Conservation (phyloP, 2,888 invertebrate genomes). For the Aspidiotus destructor region DNA sequence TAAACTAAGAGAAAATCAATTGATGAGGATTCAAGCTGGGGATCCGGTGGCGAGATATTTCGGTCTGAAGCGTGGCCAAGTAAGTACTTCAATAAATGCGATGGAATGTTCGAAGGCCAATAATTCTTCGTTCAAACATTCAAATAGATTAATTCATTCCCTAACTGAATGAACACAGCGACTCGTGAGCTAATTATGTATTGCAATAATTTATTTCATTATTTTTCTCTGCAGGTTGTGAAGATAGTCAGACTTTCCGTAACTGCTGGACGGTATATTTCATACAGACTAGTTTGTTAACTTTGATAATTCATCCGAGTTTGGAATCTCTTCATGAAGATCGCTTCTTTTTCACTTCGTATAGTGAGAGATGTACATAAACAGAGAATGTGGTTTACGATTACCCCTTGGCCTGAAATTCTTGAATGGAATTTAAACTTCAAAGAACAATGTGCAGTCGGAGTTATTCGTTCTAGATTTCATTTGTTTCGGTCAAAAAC, state of each 20-base stretch:
- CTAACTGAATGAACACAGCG: no score
- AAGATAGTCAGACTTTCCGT: constrained; percentile 97
- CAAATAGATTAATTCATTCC: no score
- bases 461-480: no score
- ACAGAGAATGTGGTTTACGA: no score
- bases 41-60: constrained; percentile 98
- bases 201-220: not conserved
- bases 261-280: constrained; percentile 97
- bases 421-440: no score
- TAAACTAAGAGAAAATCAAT: constrained; percentile 95
- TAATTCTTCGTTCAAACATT: no score
- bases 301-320: not conserved
- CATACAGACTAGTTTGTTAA: constrained; percentile 86
- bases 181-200: not conserved
- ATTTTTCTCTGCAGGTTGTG: constrained; percentile 60
- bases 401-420: no score
- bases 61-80: constrained; percentile 95
- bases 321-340: no score
- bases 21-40: constrained; percentile 97
- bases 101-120: not conserved
- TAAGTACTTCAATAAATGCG: constrained; percentile 40
- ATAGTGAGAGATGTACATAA: no score
- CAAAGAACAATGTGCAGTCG: no score
- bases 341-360: no score
- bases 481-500: no score